Percentiles rank a stretch among this genome's conserved stretches.
These are phyloP conservation scores for Polypterus bichir DNA, from an alignment of 2,113 vertebrate genomes.

Conservation along the genomic window DNA sequence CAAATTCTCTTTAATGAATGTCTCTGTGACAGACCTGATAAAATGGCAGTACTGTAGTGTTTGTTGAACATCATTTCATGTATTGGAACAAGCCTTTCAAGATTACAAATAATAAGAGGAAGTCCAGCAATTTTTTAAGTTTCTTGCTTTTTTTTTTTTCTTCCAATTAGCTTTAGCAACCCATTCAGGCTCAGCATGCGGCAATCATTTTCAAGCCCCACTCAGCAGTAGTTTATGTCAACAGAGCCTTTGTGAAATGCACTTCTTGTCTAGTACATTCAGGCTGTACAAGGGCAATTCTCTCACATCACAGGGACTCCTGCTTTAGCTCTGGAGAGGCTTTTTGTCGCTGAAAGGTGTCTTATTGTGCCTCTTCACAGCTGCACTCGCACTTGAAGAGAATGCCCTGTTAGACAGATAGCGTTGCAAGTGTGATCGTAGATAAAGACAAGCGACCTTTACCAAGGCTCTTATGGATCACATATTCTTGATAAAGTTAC, in stretches of 20 bases:
- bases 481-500: too few species aligned
- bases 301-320: not conserved
- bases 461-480: not conserved
- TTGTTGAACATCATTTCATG: too few species aligned
- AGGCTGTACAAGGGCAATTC: slow-evolving; percentile 21
- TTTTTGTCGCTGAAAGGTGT: slow-evolving; percentile 10
- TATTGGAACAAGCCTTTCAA: too few species aligned
- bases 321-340: slow-evolving; percentile 2
- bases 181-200: slow-evolving; percentile 35
- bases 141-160: slow-evolving; percentile 34
- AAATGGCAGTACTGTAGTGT: too few species aligned
- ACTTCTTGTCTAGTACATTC: slow-evolving; percentile 30
- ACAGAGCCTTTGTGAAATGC: slow-evolving; percentile 36
- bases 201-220: slow-evolving; percentile 33
- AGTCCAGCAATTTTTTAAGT: slow-evolving; percentile 7
- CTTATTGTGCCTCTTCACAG: not conserved
- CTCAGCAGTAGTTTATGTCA: slow-evolving; percentile 48
- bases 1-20: too few species aligned
- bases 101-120: too few species aligned
- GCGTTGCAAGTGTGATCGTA: not conserved
- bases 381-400: not conserved
- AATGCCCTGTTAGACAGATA: not conserved
- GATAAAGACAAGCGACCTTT: not conserved
- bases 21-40: too few species aligned
- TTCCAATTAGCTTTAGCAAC: slow-evolving; percentile 24